Evolutionary conservation across 35 echinoderm and acorn worm genomes (phyloP).

Genomic region (Strongylocentrotus purpuratus): DNA sequence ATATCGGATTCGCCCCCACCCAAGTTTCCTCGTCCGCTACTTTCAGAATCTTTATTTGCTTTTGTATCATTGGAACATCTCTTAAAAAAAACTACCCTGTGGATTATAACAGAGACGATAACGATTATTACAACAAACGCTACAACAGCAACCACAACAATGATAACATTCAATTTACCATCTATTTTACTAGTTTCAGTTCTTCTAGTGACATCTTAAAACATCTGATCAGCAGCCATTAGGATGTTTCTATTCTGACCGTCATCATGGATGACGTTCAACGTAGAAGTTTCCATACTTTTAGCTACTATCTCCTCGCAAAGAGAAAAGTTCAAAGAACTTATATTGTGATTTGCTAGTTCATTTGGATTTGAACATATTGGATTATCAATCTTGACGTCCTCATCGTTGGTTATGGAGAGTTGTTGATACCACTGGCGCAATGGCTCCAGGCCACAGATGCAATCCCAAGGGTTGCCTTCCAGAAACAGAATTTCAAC

Average conservation of each 20-base stretch:
- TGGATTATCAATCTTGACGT: background rate
- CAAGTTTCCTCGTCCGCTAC: too few relatives aligned
- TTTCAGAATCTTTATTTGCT: background rate
- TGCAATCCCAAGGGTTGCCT: background rate
- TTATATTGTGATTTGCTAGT: background rate
- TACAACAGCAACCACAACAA: background rate
- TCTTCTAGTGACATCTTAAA: background rate
- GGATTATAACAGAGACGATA: background rate
- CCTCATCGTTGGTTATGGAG: background rate
- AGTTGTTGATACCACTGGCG: slow-evolving; percentile 24
- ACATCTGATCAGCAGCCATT: too few relatives aligned
- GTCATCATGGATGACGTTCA: too few relatives aligned
- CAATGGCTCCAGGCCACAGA: background rate
- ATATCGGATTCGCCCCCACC: background rate
- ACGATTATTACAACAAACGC: background rate
- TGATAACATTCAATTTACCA: background rate
- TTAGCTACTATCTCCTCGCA: background rate
- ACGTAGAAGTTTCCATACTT: background rate
- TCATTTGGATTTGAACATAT: background rate
- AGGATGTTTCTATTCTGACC: too few relatives aligned
- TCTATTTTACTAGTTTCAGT: background rate
- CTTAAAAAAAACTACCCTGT: too few relatives aligned
- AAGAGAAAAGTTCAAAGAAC: background rate
- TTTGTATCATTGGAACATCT: too few relatives aligned
- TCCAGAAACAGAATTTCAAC: slow-evolving; percentile 2